Evolutionary conservation across 2,888 invertebrate species (phyloP).

Genomic region (Dolichomitus sp.): DNA sequence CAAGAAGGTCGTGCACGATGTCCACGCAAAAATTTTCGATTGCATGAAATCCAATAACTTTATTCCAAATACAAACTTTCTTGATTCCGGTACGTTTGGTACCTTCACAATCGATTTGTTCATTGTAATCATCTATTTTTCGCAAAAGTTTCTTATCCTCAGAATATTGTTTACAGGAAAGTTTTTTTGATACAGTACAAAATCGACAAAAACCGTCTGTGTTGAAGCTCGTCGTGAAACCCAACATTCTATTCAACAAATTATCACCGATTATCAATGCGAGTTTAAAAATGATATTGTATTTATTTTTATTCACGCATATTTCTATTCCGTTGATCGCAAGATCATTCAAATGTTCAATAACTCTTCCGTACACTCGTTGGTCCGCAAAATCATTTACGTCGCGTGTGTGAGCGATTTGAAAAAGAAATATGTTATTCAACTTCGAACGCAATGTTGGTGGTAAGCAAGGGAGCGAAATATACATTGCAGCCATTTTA

Average conservation of each 20-base stretch:
- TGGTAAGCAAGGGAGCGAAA: constrained; percentile 56
- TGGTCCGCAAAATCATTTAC: not conserved
- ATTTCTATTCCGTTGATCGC: constrained; percentile 10
- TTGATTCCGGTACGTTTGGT: not conserved
- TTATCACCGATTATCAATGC: constrained; percentile 14
- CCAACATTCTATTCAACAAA: not conserved
- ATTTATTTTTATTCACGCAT: not conserved
- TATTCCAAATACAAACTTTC: not conserved
- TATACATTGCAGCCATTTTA: constrained; percentile 57
- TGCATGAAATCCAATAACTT: not conserved
- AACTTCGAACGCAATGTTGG: constrained; percentile 49
- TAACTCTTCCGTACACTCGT: constrained; percentile 11
- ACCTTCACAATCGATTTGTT: not conserved
- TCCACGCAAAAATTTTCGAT: constrained; percentile 31
- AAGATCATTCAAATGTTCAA: constrained; percentile 41
- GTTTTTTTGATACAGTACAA: not conserved
- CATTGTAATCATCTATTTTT: not conserved
- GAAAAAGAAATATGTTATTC: constrained; percentile 42
- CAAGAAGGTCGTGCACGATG: constrained; percentile 63
- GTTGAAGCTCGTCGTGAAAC: not conserved
- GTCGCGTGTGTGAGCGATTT: constrained; percentile 42
- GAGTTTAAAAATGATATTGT: constrained; percentile 33
- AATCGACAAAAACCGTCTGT: not conserved
- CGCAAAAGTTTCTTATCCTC: not conserved
- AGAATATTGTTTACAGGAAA: not conserved